phyloP scores from a whole-genome alignment of 2,888 invertebrate genomes.

The Stegana nigrithorax region DNA sequence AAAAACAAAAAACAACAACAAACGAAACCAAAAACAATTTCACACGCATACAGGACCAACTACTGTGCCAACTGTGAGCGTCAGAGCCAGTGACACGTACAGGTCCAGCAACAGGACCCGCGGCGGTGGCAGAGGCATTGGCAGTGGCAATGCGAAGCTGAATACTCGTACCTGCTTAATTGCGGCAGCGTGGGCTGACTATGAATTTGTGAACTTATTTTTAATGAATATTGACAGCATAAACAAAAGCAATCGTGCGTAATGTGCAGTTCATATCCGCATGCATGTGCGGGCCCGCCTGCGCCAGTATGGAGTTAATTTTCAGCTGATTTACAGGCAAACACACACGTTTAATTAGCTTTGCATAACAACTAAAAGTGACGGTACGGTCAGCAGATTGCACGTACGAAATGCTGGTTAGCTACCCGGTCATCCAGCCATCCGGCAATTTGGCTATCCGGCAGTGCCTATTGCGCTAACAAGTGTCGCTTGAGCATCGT shows the following conservation, averaged over 20 bases:
- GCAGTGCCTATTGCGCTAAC: no score
- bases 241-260: not conserved
- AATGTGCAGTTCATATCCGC: not conserved
- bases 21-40: no score
- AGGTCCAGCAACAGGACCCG: not conserved
- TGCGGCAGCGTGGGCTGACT: not conserved
- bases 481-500: no score
- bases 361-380: not conserved
- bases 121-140: not conserved
- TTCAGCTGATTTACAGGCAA: not conserved
- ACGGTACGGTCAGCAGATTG: no score
- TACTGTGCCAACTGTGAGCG: no score
- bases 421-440: no score
- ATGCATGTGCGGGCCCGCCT: no score
- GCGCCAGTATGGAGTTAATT: not conserved
- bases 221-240: slow-evolving; percentile 13
- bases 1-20: not conserved
- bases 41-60: no score
- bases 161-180: not conserved
- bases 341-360: slow-evolving; percentile 7
- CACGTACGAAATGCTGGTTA: no score
- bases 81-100: no score
- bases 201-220: no score
- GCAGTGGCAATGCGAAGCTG: not conserved
- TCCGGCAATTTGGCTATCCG: no score